These are phyloP conservation scores for Halcyon smyrnensis DNA, from an alignment of 2,797 vertebrate species.

Conservation along the genomic window DNA sequence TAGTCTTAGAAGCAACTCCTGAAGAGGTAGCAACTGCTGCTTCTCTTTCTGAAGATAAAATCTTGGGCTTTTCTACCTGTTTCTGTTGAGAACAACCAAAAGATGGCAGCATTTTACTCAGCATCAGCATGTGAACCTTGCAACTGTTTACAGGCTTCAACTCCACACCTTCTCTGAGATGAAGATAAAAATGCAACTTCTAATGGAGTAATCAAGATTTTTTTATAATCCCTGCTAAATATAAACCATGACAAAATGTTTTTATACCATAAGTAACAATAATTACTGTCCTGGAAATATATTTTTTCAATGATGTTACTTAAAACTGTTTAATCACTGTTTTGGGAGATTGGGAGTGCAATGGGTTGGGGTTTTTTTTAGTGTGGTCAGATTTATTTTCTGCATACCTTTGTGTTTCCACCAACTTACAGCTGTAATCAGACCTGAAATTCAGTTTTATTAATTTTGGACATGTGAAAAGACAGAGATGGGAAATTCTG, in stretches of 20 bases:
- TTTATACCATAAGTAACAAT: not conserved
- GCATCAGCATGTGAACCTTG: not conserved
- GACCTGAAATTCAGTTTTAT: not conserved
- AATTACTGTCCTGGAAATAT: not conserved
- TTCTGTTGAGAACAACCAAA: slow-evolving; percentile 6
- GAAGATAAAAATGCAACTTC: not conserved
- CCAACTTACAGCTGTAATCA: not conserved
- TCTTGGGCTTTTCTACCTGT: not conserved
- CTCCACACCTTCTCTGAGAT: not conserved
- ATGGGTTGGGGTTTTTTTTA: not conserved
- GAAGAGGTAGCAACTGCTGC: not conserved
- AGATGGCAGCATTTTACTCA: slow-evolving; percentile 66
- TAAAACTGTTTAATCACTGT: not conserved
- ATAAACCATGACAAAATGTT: not conserved
- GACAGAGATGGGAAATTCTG: not conserved
- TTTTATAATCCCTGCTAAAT: not conserved
- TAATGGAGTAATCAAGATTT: not conserved
- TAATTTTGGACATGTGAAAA: not conserved
- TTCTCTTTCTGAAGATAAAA: not conserved
- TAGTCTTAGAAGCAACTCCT: not conserved
- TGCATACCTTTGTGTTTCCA: not conserved
- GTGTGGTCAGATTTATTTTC: not conserved
- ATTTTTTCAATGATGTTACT: not conserved
- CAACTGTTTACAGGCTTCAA: not conserved
- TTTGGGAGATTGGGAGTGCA: not conserved